Conservation (phyloP, 2,113 vertebrate species). For the Pelvicachromis taeniatus region DNA sequence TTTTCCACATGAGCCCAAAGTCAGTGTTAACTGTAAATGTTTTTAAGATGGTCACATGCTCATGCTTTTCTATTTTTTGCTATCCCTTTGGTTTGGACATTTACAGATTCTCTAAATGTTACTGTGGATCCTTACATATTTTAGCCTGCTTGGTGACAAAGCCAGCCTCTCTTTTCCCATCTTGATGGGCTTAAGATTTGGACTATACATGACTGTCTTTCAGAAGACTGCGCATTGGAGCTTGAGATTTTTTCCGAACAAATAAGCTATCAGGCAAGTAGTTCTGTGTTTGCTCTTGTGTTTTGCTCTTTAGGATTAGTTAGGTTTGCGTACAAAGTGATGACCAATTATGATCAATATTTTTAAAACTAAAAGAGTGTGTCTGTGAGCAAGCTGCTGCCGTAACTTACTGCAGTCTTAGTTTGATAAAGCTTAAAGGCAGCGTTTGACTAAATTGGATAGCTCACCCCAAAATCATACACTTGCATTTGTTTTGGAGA, state of each 20-base stretch:
- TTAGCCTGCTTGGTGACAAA: background rate
- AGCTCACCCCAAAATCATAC: background rate
- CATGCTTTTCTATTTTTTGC: background rate
- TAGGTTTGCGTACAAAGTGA: background rate
- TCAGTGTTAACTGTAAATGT: background rate
- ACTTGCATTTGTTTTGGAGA: background rate
- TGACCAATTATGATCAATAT: background rate
- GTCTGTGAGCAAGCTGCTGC: background rate
- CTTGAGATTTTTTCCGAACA: background rate
- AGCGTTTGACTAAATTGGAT: background rate
- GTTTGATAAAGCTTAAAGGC: background rate
- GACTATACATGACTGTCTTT: background rate
- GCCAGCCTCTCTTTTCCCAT: rapidly evolving
- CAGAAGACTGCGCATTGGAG: background rate
- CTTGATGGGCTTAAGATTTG: background rate
- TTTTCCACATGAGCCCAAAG: background rate
- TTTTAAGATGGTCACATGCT: background rate
- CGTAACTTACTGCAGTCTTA: background rate
- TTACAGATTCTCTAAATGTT: background rate
- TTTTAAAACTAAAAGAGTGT: background rate
- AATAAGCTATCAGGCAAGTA: background rate
- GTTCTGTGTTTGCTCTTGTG: background rate
- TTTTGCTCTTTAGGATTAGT: background rate
- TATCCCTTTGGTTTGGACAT: background rate
- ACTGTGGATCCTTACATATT: background rate